Evolutionary conservation across 2,888 invertebrate genomes (phyloP).

Genomic region (Lottia scabra): DNA sequence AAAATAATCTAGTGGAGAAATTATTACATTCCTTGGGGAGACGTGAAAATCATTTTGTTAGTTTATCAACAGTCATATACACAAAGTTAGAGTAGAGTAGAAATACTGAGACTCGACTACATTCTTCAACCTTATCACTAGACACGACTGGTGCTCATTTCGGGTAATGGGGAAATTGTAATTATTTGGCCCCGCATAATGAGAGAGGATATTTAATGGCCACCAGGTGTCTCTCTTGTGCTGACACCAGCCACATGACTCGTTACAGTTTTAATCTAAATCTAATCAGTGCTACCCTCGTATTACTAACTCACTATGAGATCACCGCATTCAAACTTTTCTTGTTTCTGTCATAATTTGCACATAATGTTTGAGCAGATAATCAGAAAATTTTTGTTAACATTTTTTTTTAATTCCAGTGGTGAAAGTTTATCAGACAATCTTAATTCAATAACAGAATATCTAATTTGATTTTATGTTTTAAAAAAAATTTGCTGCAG

Average conservation of each 20-base stretch:
- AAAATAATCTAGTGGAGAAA: constrained; percentile 33
- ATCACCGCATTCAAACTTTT: no score
- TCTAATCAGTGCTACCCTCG: background rate
- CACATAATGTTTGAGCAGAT: no score
- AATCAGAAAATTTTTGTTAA: no score
- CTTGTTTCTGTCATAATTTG: no score
- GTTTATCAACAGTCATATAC: background rate
- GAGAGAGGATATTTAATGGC: constrained; percentile 18
- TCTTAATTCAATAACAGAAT: no score
- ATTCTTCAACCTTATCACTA: constrained; percentile 18
- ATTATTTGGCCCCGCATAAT: constrained; percentile 30
- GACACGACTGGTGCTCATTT: constrained; percentile 18
- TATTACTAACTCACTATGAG: background rate
- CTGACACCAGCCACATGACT: constrained; percentile 1
- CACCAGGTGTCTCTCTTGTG: constrained; percentile 25
- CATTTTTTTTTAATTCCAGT: no score
- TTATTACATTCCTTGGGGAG: constrained; percentile 30
- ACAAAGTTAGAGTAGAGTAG: no score
- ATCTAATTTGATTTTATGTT: no score
- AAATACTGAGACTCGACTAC: background rate
- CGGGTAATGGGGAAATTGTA: constrained; percentile 30
- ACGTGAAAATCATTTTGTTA: constrained; percentile 23
- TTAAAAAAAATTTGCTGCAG: no score
- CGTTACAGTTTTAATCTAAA: constrained; percentile 3
- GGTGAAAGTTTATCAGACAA: no score